Evolutionary conservation across 2,113 vertebrate species (phyloP), one percentile per base, ranked within the genome.

Genomic region (Rana temporaria): DNA sequence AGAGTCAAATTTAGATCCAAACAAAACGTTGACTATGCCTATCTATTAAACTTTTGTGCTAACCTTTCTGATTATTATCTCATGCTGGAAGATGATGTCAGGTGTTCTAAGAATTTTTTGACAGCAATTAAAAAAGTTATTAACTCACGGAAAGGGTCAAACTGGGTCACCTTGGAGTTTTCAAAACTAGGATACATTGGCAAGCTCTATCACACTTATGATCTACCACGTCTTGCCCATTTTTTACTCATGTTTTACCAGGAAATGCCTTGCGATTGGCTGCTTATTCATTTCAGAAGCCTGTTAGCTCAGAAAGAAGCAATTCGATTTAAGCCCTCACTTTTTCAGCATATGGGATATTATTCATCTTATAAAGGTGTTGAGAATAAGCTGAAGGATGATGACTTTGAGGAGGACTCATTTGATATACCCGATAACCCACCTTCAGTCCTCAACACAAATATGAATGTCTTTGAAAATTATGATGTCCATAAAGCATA

Each of bases 171-270:
- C 18, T 88, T 99, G 87, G 98, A 99, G 86, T 99, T 99, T 89
- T 99, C 98, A 81, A 99, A 99, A 87, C 92, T 99, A 85, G 98
- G 98, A 1, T 99, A 99, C 89, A 99, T 99, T 69, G 98, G 98
- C 85, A 99, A 99, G 85, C 94, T 99, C 60, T 99, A 99, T 90
- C 93, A 94, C 60, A 93, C 94, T 66, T 90, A 89, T 74, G 94
- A 95, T 74, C 95, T 99, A 64, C 96, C 97, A 4, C 94, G 98
- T 0, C 79, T 99, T 87, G 98, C 97, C 16, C 96, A 97, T 84
- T 99, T 99, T 93, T 92, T 99, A 85, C 91, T 99, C 89, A 98
- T 99, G 98, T 99, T 99, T 90, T 99, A 99, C 93, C 98, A 99
- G 91, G 98, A 99, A 90, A 99, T 99, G 98, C 98, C 98, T 89